Conservation (phyloP, 2,888 invertebrate genomes). For the Athrips mouffetella region DNA sequence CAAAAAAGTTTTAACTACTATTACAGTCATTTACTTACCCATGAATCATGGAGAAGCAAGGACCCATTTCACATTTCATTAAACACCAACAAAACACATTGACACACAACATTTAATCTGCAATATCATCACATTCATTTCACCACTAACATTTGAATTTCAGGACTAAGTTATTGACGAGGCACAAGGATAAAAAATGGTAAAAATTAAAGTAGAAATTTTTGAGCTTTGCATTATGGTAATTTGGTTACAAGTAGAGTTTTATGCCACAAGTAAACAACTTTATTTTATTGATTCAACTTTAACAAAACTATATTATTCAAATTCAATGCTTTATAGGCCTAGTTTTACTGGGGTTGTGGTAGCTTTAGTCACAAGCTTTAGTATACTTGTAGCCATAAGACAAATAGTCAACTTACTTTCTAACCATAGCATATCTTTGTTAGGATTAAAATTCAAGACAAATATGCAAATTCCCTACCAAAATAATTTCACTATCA, state of each 20-base stretch:
- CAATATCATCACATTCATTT: constrained; percentile 54
- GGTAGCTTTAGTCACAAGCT: not conserved
- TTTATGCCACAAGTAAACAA: constrained; percentile 10
- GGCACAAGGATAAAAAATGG: constrained; percentile 91
- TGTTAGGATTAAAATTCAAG: too few relatives aligned
- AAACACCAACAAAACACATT: constrained; percentile 6
- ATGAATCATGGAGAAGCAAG: not conserved
- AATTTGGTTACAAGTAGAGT: constrained; percentile 49
- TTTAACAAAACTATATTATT: too few relatives aligned
- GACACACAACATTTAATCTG: constrained; percentile 3
- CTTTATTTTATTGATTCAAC: not conserved
- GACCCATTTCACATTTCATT: not conserved
- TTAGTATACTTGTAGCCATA: not conserved
- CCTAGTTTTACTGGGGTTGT: not conserved
- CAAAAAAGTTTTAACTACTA: not conserved
- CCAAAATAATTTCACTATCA: too few relatives aligned
- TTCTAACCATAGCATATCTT: not conserved
- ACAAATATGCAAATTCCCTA: too few relatives aligned
- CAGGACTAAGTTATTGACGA: constrained; percentile 93
- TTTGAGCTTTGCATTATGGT: constrained; percentile 56
- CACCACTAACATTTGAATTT: constrained; percentile 80
- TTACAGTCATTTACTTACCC: not conserved
- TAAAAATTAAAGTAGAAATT: constrained; percentile 71
- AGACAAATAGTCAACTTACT: not conserved
- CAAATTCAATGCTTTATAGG: not conserved